Conservation (phyloP, 2,797 vertebrate genomes). For the Sebastes aleutianus region DNA sequence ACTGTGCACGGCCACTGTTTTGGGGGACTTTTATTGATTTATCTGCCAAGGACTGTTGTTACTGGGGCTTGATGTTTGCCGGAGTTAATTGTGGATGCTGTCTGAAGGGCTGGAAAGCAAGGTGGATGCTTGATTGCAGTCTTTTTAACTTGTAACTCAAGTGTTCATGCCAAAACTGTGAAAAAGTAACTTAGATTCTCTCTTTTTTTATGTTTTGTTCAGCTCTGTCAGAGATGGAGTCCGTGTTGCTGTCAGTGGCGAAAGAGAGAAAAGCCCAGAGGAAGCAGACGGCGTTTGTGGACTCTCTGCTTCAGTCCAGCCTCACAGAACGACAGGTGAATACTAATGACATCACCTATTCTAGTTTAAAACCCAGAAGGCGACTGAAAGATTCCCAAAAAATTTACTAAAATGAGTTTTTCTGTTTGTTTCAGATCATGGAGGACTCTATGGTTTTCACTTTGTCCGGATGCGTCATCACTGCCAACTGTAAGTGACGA, state of each 20-base stretch:
- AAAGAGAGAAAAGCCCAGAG: conserved; percentile 86
- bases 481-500: conserved; percentile 90
- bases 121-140: neutral
- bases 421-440: conserved; percentile 83
- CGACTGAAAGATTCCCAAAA: neutral
- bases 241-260: conserved; percentile 85
- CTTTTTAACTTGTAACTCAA: neutral
- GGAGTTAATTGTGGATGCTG: neutral
- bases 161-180: neutral
- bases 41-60: neutral
- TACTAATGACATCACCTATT: neutral
- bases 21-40: neutral
- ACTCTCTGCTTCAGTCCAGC: conserved; percentile 87
- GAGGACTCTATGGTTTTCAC: conserved; percentile 98
- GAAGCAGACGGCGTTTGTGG: conserved; percentile 85
- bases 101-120: neutral
- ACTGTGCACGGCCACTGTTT: neutral
- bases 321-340: conserved; percentile 93
- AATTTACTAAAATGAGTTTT: neutral
- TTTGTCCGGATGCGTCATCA: conserved; percentile 90
- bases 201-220: neutral
- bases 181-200: neutral
- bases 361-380: neutral
- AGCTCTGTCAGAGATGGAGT: conserved; percentile 93
- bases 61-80: neutral